These are phyloP conservation scores for Opisthocomus hoazin DNA, from an alignment of 2,113 vertebrate species.

Conservation along the genomic window DNA sequence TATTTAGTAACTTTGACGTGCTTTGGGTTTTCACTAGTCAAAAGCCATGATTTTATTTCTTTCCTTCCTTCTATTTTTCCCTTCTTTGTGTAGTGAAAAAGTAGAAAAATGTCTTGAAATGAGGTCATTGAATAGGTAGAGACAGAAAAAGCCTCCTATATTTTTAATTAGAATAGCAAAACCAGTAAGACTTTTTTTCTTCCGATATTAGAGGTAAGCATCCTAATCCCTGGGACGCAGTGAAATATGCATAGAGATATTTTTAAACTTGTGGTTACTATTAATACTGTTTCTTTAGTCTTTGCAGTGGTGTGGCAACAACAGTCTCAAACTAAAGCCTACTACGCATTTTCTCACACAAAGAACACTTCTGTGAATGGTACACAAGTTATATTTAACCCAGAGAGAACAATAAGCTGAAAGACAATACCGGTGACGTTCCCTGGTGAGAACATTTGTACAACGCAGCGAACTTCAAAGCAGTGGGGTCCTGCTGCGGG, in stretches of 20 bases:
- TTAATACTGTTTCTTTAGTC: not conserved
- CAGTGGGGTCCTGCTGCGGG: not conserved
- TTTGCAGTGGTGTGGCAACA: not conserved
- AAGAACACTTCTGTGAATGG: not conserved
- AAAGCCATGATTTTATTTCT: not conserved
- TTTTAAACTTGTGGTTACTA: not conserved
- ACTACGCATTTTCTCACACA: not conserved
- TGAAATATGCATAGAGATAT: not conserved
- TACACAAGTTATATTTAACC: not conserved
- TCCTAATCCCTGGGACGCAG: not conserved
- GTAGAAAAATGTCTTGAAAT: not conserved
- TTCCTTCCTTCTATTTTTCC: not conserved
- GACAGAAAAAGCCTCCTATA: not conserved
- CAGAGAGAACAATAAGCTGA: not conserved
- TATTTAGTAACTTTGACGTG: not conserved
- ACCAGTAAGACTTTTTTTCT: not conserved
- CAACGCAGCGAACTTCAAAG: not conserved
- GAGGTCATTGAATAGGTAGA: not conserved
- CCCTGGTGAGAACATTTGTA: not conserved
- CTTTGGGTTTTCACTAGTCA: not conserved
- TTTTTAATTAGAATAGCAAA: not conserved
- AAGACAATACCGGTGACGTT: not conserved
- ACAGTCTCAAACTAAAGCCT: not conserved
- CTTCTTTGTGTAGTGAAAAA: not conserved
- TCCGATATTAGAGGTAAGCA: not conserved